Evolutionary conservation across 1,140 invertebrate species (phyloP), one percentile per base, ranked within the genome.

Genomic region (Trinorchestia longiramus): DNA sequence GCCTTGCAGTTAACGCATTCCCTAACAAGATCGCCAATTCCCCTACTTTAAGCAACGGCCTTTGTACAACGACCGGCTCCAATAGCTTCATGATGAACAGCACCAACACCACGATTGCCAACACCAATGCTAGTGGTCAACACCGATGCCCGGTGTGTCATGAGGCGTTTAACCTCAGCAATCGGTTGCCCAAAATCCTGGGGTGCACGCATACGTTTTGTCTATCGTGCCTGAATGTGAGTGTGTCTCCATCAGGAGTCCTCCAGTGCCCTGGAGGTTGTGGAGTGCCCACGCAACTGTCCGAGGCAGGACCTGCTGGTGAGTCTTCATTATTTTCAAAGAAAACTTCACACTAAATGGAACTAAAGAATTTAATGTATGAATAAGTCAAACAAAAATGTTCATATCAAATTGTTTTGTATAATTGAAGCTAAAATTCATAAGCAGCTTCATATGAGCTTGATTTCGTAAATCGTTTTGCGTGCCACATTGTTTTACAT

Each of bases 141-240:
- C 96, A 96, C 41, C 95, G 96, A 47, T 96, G 96, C 96, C 96
- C 95, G 62, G 40, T 94, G 43, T 94, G 92, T n/a, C 43, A 45
- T 8, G 44, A 94, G 92, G 6, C 44, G 19, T 94, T 19, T 40
- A 94, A 94, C 43, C 43, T 47, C 8, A 94, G 44, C 44, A 94
- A 94, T 94, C 96, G 96, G 95, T 95, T 96, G 47, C 96, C 96
- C 77, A 96, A 96, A 91, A 96, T 96, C 77, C 96, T 96, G 47
- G 95, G 96, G 44, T 96, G 96, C 90, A 96, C 96, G 41, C 96
- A 96, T 90, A 96, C 96, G 0, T 96, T 95, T 95, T 96, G 96
- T 94, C 95, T 95, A 43, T 95, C 95, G 95, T 96, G 96, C 43
- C 95, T 96, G 53, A 87, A 95, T 40, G 92, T 45, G 19, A 95